Conservation (phyloP, 2,797 vertebrate species). For the Lagorchestes hirsutus region DNA sequence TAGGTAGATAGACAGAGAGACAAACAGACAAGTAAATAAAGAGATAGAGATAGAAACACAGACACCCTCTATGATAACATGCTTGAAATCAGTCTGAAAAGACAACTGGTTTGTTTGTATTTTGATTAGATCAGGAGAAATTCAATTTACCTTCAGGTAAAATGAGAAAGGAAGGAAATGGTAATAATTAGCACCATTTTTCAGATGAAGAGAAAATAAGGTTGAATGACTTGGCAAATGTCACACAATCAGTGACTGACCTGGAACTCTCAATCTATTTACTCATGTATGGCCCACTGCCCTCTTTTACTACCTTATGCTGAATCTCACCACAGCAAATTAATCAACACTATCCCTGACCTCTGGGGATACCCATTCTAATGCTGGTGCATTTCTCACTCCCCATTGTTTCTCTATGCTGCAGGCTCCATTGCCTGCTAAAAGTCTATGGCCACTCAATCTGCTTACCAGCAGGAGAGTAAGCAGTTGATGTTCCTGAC, state of each 20-base stretch:
- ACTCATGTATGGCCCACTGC: not conserved
- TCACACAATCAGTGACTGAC: not conserved
- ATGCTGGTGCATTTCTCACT: not conserved
- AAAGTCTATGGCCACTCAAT: not conserved
- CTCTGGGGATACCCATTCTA: not conserved
- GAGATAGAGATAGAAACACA: no score
- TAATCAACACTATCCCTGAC: not conserved
- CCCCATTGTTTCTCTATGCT: not conserved
- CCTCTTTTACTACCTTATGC: not conserved
- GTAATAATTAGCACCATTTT: not conserved
- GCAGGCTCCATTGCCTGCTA: not conserved
- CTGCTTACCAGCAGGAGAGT: constrained; percentile 3
- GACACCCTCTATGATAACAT: not conserved
- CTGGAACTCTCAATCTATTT: not conserved
- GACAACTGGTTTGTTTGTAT: not conserved
- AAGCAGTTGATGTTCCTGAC: constrained; percentile 18
- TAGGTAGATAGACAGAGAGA: no score
- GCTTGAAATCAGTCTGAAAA: not conserved
- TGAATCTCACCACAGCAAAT: constrained; percentile 17
- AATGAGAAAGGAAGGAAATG: not conserved
- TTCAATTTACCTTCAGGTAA: not conserved
- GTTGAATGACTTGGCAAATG: not conserved
- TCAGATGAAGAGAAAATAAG: not conserved
- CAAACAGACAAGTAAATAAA: no score
- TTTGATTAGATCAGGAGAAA: not conserved